These are phyloP conservation scores for Apaloderma vittatum DNA, from an alignment of 2,113 vertebrate species.

Conservation along the genomic window DNA sequence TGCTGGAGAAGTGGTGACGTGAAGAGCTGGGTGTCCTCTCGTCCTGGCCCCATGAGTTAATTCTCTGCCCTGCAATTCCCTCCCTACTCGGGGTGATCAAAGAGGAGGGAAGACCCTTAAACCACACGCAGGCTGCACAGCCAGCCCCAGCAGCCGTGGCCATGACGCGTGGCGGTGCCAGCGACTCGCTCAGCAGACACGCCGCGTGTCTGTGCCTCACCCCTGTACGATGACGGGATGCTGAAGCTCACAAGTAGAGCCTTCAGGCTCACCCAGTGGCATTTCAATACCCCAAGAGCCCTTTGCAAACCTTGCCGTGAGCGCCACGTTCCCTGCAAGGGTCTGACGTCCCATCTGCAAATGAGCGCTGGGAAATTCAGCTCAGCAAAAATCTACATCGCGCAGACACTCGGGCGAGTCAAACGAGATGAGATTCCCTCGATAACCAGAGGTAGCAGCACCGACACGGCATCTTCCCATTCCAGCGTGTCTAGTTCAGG, in stretches of 20 bases:
- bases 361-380: rapidly evolving
- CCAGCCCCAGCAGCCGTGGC: rapidly evolving
- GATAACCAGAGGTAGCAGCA: not conserved
- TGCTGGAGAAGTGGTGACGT: rapidly evolving
- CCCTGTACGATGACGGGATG: rapidly evolving
- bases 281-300: not conserved
- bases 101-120: not conserved
- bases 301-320: rapidly evolving
- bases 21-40: rapidly evolving
- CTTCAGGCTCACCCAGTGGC: not conserved
- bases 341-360: rapidly evolving
- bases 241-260: not conserved
- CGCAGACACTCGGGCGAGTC: rapidly evolving
- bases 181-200: rapidly evolving
- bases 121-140: rapidly evolving
- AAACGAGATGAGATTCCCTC: rapidly evolving
- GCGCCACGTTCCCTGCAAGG: rapidly evolving
- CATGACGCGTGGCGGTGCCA: rapidly evolving
- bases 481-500: rapidly evolving
- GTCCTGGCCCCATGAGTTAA: not conserved
- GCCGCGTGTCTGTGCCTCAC: rapidly evolving
- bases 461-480: rapidly evolving
- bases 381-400: rapidly evolving
- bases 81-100: not conserved
- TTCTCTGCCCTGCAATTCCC: not conserved